Conservation (phyloP, 37 sponge, comb jelly and placozoan species). For the Spongia lamella region DNA sequence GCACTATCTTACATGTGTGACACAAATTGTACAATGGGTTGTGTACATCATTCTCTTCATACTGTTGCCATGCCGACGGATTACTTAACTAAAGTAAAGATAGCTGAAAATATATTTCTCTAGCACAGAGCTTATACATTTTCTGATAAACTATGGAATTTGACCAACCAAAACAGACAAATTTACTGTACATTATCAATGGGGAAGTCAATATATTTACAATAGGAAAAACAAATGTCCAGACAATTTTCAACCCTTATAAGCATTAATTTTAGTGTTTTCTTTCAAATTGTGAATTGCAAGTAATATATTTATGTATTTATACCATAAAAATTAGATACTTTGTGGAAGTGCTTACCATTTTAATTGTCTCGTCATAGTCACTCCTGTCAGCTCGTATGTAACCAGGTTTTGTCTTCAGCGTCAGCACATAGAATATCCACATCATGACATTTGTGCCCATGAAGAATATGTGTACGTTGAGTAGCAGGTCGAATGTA, state of each 20-base stretch:
- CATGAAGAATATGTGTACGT: slow-evolving; percentile 57
- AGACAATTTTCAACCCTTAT: neutral
- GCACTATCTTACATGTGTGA: slow-evolving; percentile 84
- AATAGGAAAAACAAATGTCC: neutral
- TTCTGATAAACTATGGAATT: too few species aligned
- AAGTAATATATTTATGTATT: neutral
- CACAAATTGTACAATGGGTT: slow-evolving; percentile 88
- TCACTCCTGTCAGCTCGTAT: slow-evolving; percentile 51
- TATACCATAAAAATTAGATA: neutral
- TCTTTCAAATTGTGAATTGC: neutral
- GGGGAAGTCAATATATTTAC: too few species aligned
- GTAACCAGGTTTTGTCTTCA: slow-evolving; percentile 73
- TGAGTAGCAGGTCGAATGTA: slow-evolving; percentile 45
- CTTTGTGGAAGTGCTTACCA: slow-evolving; percentile 39
- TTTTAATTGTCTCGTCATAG: slow-evolving; percentile 74
- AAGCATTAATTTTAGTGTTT: neutral
- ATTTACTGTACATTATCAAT: too few species aligned
- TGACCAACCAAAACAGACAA: too few species aligned
- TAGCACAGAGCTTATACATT: too few species aligned
- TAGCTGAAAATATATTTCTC: too few species aligned
- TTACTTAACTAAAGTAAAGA: slow-evolving; percentile 58
- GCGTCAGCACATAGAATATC: slow-evolving; percentile 61
- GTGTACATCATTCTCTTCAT: slow-evolving; percentile 55
- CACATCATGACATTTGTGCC: slow-evolving; percentile 62
- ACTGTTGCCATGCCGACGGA: slow-evolving; percentile 73